These are phyloP conservation scores for Callopanchax toddi DNA, from an alignment of 2,113 vertebrate genomes.

Conservation along the genomic window DNA sequence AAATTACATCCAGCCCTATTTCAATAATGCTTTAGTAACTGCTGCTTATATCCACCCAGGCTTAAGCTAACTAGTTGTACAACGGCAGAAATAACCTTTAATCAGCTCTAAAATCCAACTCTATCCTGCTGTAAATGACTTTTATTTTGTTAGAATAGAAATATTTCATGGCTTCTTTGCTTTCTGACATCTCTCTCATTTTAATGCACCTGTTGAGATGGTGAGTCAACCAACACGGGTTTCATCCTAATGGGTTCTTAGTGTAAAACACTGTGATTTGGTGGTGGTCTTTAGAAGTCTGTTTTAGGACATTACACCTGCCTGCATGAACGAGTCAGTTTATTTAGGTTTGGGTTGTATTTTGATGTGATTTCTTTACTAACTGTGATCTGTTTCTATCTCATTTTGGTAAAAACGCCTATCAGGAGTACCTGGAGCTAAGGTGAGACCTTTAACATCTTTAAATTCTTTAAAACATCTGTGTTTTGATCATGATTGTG, in stretches of 20 bases:
- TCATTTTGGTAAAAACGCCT: constrained; percentile 28
- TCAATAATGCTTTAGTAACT: constrained; percentile 8
- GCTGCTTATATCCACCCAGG: no score
- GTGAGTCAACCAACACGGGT: constrained; percentile 59
- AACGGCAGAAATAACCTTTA: neutral
- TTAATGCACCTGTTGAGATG: constrained; percentile 61
- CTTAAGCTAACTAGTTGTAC: neutral
- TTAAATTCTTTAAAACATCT: constrained; percentile 5
- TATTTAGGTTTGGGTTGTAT: neutral
- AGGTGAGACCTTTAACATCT: constrained; percentile 83
- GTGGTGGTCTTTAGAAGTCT: constrained; percentile 40
- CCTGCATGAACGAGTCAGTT: neutral
- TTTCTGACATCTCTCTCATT: constrained; percentile 13
- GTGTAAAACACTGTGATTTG: constrained; percentile 26
- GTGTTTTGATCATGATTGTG: neutral
- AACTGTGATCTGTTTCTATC: constrained; percentile 55
- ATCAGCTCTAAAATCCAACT: neutral
- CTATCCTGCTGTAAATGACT: neutral
- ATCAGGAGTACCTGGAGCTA: constrained; percentile 86
- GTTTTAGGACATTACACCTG: constrained; percentile 3
- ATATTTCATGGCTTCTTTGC: neutral
- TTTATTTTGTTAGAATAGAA: neutral
- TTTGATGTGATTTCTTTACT: constrained; percentile 18
- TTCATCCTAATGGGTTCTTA: constrained; percentile 60
- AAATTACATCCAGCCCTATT: constrained; percentile 3